These are phyloP conservation scores for Parotocinclus haroldoi DNA, from an alignment of 2,797 vertebrate genomes.

Conservation along the genomic window DNA sequence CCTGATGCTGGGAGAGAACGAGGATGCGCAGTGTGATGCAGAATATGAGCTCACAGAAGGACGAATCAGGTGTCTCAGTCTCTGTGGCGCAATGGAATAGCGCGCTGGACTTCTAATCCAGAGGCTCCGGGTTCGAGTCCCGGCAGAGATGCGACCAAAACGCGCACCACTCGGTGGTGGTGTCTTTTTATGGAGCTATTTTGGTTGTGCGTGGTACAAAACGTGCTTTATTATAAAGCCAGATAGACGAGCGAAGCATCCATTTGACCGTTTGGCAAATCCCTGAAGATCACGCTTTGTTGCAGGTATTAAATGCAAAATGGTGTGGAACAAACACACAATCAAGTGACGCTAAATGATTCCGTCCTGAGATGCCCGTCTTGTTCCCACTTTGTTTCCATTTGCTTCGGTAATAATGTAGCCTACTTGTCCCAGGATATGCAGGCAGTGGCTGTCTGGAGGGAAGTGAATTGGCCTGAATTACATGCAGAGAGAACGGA, in stretches of 20 bases:
- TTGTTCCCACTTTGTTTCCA: conserved; percentile 18
- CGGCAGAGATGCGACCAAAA: conserved; percentile 92
- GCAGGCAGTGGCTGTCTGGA: conserved; percentile 24
- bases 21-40: conserved; percentile 45
- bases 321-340: neutral
- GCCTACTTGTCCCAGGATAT: conserved; percentile 17
- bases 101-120: conserved; percentile 97
- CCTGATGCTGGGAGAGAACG: conserved; percentile 53
- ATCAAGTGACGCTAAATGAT: neutral
- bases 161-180: neutral
- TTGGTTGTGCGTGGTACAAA: neutral
- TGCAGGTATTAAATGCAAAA: too few species aligned
- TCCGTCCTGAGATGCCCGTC: conserved; percentile 2
- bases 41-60: conserved; percentile 60
- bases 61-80: conserved; percentile 58
- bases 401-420: conserved; percentile 36
- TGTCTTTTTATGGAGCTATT: conserved; percentile 11
- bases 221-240: too few species aligned
- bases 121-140: conserved; percentile 99
- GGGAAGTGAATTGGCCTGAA: conserved; percentile 35
- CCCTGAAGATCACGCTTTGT: too few species aligned
- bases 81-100: conserved; percentile 96
- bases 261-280: too few species aligned
- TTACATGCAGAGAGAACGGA: conserved; percentile 25
- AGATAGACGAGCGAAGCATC: too few species aligned